Evolutionary conservation across 2,888 invertebrate genomes (phyloP).

Genomic region (Nephrotoma guestfalica): DNA sequence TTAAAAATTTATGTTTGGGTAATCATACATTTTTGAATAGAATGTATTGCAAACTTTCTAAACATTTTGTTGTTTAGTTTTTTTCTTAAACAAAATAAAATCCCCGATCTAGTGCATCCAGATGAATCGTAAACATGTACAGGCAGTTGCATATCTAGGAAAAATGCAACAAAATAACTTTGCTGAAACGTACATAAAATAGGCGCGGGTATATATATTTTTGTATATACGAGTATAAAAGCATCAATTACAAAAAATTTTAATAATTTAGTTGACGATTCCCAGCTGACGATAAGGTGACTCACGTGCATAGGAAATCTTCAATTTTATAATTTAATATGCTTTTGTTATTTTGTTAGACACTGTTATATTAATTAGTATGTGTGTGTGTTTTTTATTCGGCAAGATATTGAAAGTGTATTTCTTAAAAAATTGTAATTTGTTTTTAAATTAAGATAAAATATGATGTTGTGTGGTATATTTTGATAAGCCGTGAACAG

Average conservation of each 20-base stretch:
- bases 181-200: not conserved
- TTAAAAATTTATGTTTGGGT: not conserved
- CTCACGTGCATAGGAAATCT: not conserved
- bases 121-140: not conserved
- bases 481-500: not conserved
- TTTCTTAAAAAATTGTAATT: not conserved
- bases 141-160: not conserved
- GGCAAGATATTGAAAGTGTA: not conserved
- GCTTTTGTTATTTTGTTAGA: not conserved
- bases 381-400: not conserved
- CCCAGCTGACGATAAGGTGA: not conserved
- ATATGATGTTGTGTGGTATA: not conserved
- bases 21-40: not conserved
- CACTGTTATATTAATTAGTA: not conserved
- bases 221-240: not conserved
- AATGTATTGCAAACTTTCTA: not conserved
- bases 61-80: not conserved
- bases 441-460: not conserved
- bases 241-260: not conserved
- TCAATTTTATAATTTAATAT: not conserved
- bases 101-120: not conserved
- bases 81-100: not conserved
- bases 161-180: not conserved
- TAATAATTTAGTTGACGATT: not conserved
- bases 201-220: too few species aligned